These are phyloP conservation scores for Parapsyche elsis DNA, from an alignment of 1,140 invertebrate species.

Conservation along the genomic window DNA sequence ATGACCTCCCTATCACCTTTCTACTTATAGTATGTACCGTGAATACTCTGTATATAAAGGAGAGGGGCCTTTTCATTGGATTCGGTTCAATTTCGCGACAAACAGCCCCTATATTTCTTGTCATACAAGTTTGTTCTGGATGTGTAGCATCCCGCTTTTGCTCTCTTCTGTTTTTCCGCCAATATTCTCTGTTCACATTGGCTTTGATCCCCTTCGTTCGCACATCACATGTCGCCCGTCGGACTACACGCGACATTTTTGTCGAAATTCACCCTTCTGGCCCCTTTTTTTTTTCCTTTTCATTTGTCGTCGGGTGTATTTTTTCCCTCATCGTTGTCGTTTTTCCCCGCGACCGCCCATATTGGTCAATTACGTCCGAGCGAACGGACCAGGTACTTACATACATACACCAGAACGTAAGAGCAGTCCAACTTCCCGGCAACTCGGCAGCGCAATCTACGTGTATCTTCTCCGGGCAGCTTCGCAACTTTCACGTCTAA, in stretches of 20 bases:
- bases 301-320: background rate
- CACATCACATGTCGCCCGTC: background rate
- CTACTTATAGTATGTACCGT: too few relatives aligned
- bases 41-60: too few relatives aligned
- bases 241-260: slow-evolving; percentile 25
- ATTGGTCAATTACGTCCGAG: slow-evolving; percentile 41
- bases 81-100: background rate
- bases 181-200: background rate
- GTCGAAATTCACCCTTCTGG: slow-evolving; percentile 7
- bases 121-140: background rate
- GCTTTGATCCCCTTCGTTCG: background rate
- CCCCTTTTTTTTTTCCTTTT: background rate
- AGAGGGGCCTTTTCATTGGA: too few relatives aligned
- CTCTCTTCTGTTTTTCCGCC: background rate
- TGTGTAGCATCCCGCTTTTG: background rate
- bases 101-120: slow-evolving; percentile 15
- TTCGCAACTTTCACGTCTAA: slow-evolving; percentile 47
- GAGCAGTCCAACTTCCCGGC: background rate
- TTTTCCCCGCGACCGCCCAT: slow-evolving; percentile 17
- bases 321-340: background rate
- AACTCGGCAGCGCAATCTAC: slow-evolving; percentile 44
- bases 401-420: background rate
- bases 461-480: slow-evolving; percentile 44
- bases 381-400: slow-evolving; percentile 1
- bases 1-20: too few relatives aligned